Percentiles rank a stretch among this genome's conserved stretches.
Conservation (phyloP, 2,113 vertebrate genomes). For the Oryzias celebensis region DNA sequence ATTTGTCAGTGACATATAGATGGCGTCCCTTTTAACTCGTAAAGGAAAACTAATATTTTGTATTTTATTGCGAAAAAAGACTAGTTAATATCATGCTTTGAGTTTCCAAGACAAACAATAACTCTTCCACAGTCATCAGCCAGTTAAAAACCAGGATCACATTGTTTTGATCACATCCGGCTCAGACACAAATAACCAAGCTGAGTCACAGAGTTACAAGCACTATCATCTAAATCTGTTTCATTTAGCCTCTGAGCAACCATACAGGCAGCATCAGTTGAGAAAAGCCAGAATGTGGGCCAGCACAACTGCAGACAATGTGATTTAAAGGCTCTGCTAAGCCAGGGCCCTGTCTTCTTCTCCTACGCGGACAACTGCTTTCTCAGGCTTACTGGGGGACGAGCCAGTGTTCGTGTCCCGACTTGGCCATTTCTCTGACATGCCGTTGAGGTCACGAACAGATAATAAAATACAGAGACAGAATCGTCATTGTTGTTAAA, state of each 20-base stretch:
- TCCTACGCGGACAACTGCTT: slow-evolving; percentile 47
- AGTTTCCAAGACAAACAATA: no score
- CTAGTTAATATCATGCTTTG: background rate
- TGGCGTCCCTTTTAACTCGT: no score
- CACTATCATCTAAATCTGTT: slow-evolving; percentile 19
- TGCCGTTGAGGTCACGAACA: slow-evolving; percentile 59
- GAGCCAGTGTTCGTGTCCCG: slow-evolving; percentile 37
- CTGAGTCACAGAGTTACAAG: slow-evolving; percentile 27
- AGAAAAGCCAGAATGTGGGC: slow-evolving; percentile 21
- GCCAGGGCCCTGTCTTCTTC: slow-evolving; percentile 33
- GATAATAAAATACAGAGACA: slow-evolving; percentile 62
- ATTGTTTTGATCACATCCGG: background rate
- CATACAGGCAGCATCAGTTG: slow-evolving; percentile 33
- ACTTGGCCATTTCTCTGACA: slow-evolving; percentile 55
- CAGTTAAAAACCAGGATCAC: no score
- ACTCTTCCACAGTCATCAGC: no score
- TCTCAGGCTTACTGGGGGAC: slow-evolving; percentile 48
- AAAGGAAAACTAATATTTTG: no score
- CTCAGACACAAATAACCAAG: slow-evolving; percentile 12
- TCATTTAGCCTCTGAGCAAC: slow-evolving; percentile 38
- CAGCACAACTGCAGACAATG: slow-evolving; percentile 45
- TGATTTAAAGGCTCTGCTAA: slow-evolving; percentile 35
- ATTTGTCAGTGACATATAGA: no score
- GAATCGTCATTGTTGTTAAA: slow-evolving; percentile 57
- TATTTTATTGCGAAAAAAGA: slow-evolving; percentile 26